Conservation (phyloP, 1,140 invertebrate genomes). For the Drosophila punjabiensis region DNA sequence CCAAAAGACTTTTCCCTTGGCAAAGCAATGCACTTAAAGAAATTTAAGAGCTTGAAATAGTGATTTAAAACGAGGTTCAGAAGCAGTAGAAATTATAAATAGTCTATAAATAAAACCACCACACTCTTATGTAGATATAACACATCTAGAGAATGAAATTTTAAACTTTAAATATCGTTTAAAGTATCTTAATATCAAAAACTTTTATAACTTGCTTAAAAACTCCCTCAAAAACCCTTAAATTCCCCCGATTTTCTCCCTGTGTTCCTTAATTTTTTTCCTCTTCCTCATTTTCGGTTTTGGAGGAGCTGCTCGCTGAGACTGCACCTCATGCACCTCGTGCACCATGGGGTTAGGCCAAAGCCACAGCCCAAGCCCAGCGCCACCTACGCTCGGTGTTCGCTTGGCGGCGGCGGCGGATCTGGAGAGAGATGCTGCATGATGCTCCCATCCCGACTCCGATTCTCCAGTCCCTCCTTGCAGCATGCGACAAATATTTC, state of each 20-base stretch:
- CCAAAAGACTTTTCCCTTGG: conserved; percentile 44
- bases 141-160: rapidly evolving
- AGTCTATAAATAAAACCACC: rapidly evolving
- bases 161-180: background rate
- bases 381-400: conserved; percentile 77
- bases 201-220: no score
- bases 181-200: rapidly evolving
- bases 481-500: conserved; percentile 84
- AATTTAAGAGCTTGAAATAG: background rate
- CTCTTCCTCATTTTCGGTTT: conserved; percentile 11
- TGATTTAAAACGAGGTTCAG: background rate
- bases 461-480: conserved; percentile 3
- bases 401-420: conserved; percentile 13
- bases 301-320: conserved; percentile 9
- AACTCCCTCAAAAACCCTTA: background rate
- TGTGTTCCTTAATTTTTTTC: conserved; percentile 15
- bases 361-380: conserved; percentile 66
- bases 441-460: conserved; percentile 1
- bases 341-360: conserved; percentile 50
- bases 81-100: background rate
- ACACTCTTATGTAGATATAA: background rate
- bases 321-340: conserved; percentile 48
- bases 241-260: background rate
- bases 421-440: conserved; percentile 17
- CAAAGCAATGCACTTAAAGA: conserved; percentile 1